Conservation (phyloP, 2,888 invertebrate genomes). For the Hypercompe scribonia region DNA sequence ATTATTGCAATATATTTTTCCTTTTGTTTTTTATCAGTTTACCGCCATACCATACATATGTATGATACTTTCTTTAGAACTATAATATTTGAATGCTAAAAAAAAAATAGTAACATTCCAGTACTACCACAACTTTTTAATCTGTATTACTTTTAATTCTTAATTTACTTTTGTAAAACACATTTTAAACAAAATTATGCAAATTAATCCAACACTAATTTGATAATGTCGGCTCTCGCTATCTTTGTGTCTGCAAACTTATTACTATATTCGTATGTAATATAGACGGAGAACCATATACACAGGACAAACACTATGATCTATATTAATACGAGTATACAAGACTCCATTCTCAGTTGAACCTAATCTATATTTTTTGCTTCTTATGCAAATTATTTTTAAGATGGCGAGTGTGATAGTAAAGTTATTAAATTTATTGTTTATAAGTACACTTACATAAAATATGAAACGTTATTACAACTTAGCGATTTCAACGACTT, state of each 20-base stretch:
- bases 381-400: conserved; percentile 31
- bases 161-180: no score
- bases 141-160: no score
- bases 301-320: background rate
- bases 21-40: no score
- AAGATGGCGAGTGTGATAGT: conserved; percentile 29
- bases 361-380: conserved; percentile 41
- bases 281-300: background rate
- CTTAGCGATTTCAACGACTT: background rate
- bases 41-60: no score
- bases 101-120: no score
- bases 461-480: background rate
- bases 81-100: no score
- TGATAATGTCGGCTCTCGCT: no score
- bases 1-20: background rate
- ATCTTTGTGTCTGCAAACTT: background rate
- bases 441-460: conserved; percentile 18
- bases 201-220: background rate
- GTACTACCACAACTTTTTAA: no score
- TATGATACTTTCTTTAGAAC: no score
- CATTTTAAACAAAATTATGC: background rate
- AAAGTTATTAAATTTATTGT: conserved; percentile 26
- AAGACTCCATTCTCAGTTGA: conserved; percentile 13
- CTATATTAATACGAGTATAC: background rate
- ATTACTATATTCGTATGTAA: background rate